phyloP scores from a whole-genome alignment of 2,797 vertebrate species.

The Decapterus maruadsi region DNA sequence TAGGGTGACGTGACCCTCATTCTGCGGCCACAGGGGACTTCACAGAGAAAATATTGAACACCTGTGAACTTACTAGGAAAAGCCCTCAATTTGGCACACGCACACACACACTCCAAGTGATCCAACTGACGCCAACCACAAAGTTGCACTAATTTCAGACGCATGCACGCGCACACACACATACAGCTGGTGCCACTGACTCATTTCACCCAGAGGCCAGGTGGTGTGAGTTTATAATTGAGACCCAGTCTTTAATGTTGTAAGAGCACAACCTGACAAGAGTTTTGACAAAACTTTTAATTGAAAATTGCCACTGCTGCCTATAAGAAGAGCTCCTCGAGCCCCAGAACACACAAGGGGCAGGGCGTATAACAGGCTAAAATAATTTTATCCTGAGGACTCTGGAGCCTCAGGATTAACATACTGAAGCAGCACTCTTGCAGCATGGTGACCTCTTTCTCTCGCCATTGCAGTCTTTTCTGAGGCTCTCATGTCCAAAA shows the following conservation, averaged over 20 bases:
- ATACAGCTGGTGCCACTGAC: conserved; percentile 54
- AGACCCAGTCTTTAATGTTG: conserved; percentile 50
- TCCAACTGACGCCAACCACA: conserved; percentile 13
- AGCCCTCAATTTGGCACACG: conserved; percentile 61
- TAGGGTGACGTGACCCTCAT: conserved; percentile 29
- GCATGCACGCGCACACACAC: conserved; percentile 4
- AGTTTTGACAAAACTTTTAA: conserved; percentile 70
- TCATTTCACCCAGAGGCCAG: conserved; percentile 56
- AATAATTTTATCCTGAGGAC: conserved; percentile 49
- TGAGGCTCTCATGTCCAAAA: conserved; percentile 25
- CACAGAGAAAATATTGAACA: conserved; percentile 48
- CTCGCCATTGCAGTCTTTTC: conserved; percentile 11
- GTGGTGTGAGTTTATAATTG: conserved; percentile 57
- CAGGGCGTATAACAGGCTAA: conserved; percentile 40
- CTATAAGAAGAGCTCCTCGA: conserved; percentile 33
- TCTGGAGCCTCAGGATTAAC: conserved; percentile 52
- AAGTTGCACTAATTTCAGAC: conserved; percentile 21
- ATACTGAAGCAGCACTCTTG: conserved; percentile 14
- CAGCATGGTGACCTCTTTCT: conserved; percentile 41
- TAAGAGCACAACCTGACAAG: conserved; percentile 56
- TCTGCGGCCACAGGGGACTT: conserved; percentile 38
- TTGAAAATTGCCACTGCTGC: conserved; percentile 58
- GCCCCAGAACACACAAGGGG: conserved; percentile 35
- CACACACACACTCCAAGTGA: conserved; percentile 34
- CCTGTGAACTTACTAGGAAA: conserved; percentile 54